Evolutionary conservation across 2,888 invertebrate genomes (phyloP).

Genomic region (Lepidochitona cinerea): DNA sequence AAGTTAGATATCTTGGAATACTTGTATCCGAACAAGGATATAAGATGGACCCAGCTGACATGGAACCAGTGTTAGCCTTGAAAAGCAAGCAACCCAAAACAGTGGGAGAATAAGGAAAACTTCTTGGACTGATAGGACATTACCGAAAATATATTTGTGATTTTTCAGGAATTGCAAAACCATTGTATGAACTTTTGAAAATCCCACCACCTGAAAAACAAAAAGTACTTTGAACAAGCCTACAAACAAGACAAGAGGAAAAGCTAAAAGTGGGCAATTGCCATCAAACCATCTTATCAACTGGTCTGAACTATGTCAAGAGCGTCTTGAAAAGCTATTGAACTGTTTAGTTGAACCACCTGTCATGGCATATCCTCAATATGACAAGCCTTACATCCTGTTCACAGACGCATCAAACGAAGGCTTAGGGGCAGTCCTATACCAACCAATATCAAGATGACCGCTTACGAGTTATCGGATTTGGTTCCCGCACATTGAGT

Average conservation of each 20-base stretch:
- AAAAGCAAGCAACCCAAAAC: not conserved
- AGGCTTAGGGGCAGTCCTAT: conserved; percentile 30
- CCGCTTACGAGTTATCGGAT: conserved; percentile 15
- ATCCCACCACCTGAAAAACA: not conserved
- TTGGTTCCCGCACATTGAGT: conserved; percentile 13
- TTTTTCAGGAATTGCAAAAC: conserved; percentile 6
- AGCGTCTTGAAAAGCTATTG: conserved; percentile 19
- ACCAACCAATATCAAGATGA: conserved; percentile 24
- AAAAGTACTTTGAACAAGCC: not conserved
- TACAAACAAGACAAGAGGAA: not conserved
- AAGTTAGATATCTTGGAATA: conserved; percentile 7
- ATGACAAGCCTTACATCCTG: conserved; percentile 19
- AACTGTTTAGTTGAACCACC: conserved; percentile 11
- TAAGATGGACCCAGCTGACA: not conserved
- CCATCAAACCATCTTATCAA: not conserved
- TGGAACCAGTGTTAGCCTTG: not conserved
- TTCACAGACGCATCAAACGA: conserved; percentile 18
- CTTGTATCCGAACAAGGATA: not conserved
- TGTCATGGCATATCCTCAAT: conserved; percentile 24
- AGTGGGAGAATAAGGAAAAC: not conserved
- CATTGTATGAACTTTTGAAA: conserved; percentile 11
- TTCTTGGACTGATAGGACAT: conserved; percentile 10
- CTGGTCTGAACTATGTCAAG: not conserved
- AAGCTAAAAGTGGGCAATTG: conserved; percentile 10
- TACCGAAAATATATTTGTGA: not conserved